phyloP scores from a whole-genome alignment of 2,888 invertebrate species.

The Labia minor region DNA sequence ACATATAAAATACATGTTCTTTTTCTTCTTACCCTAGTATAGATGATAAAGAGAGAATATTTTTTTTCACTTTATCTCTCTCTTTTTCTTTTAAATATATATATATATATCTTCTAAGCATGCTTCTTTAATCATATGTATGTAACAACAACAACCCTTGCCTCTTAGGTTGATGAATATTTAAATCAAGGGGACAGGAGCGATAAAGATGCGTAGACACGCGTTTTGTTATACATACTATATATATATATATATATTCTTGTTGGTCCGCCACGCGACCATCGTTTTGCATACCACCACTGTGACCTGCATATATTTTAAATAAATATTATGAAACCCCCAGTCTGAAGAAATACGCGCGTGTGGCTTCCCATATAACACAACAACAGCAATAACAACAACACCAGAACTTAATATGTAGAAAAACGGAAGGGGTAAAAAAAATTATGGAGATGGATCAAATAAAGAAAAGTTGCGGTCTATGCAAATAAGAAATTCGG shows the following conservation, averaged over 20 bases:
- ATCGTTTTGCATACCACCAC: neutral
- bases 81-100: neutral
- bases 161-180: slow-evolving; percentile 1
- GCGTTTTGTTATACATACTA: neutral
- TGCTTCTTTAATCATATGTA: neutral
- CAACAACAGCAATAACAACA: too few relatives aligned
- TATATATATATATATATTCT: neutral
- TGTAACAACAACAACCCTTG: neutral
- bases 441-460: neutral
- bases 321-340: slow-evolving; percentile 8
- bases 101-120: neutral
- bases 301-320: slow-evolving; percentile 8
- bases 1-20: neutral
- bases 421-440: neutral
- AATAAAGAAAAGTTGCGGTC: too few relatives aligned
- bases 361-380: neutral
- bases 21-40: too few relatives aligned
- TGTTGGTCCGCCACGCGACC: neutral
- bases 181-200: neutral
- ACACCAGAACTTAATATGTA: too few relatives aligned
- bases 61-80: too few relatives aligned
- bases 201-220: neutral
- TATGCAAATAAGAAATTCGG: neutral
- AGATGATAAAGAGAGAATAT: too few relatives aligned
- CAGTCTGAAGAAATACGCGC: neutral